Evolutionary conservation across 2,888 invertebrate species (phyloP).

Genomic region (Xestia sexstrigata): DNA sequence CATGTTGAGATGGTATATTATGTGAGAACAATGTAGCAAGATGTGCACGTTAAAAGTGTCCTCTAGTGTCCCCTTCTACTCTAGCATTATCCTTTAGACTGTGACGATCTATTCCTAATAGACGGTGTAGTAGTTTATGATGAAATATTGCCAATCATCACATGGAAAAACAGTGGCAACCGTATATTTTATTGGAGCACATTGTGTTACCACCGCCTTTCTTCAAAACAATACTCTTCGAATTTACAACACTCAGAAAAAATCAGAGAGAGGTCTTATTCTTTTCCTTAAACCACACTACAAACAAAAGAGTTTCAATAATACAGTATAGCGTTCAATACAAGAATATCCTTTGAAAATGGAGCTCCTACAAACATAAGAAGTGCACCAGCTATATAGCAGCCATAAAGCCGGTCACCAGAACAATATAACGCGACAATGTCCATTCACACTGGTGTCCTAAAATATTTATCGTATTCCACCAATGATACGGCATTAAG

Average conservation of each 20-base stretch:
- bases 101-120: neutral
- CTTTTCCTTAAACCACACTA: neutral
- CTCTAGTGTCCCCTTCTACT: neutral
- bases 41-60: too few species aligned
- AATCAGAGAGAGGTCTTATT: neutral
- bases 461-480: conserved; percentile 83
- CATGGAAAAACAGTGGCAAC: conserved; percentile 12
- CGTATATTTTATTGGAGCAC: conserved; percentile 21
- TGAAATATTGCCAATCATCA: conserved; percentile 30
- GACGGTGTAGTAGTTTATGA: neutral
- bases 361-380: conserved; percentile 73
- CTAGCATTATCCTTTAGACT: neutral
- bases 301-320: conserved; percentile 11
- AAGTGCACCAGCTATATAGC: conserved; percentile 76
- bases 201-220: conserved; percentile 12
- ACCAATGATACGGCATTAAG: conserved; percentile 67
- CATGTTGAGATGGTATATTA: too few species aligned
- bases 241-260: conserved; percentile 3
- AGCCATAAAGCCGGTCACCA: conserved; percentile 82
- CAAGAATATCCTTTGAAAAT: conserved; percentile 43
- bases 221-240: conserved; percentile 12
- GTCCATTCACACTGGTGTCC: conserved; percentile 86
- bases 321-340: conserved; percentile 36
- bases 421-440: conserved; percentile 79
- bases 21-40: too few species aligned